Evolutionary conservation across 1,140 invertebrate genomes (phyloP), one percentile per base, ranked within the genome.

Genomic region (Leptinotarsa undecemlineata): DNA sequence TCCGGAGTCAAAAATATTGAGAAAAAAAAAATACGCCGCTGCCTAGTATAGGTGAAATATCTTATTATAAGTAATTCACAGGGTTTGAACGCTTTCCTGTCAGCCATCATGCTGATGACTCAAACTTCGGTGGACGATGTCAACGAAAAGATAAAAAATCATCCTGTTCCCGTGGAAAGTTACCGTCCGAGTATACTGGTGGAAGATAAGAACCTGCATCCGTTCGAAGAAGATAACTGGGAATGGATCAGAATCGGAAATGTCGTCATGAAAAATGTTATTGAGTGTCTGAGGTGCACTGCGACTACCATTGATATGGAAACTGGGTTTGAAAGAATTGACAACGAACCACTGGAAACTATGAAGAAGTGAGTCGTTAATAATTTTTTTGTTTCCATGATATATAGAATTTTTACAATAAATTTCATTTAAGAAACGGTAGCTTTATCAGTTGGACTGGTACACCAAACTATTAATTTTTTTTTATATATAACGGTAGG

Each of bases 121-220:
- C 86, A 90, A 72, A 85, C 87, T 0, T 92, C 92, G 0, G 84
- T 93, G 3, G 80, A 87, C 0, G 91, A 92, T 26, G 81, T 93
- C 60, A 92, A 91, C 81, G 83, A 87, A 85, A 73, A 13, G 85
- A 88, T 71, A 64, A 92, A 13, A 81, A 87, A 19, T 84, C 85
- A 89, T 15, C 81, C 86, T 20, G 86, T 91, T 2, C 84, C 86
- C 19, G 72, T 87, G 8, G 79, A 88, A 69, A 84, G 89, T 71
- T 94, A 93, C 81, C 86, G 92, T 48, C 88, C 90, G 1, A 93
- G 92, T 82, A 90, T 94, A 71, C 85, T 93, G 0, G 85, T 94
- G 11, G 88, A 89, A 77, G 91, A 90, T 3, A 71, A 76, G 2
- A 62, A 75, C 1, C 84, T 88, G 2, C 76, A 86, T 33, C 79